A percentile compares a stretch with the other conserved stretches of the same genome.
Evolutionary conservation across 2,888 invertebrate species (phyloP).

Genomic region (Blomia tropicalis): DNA sequence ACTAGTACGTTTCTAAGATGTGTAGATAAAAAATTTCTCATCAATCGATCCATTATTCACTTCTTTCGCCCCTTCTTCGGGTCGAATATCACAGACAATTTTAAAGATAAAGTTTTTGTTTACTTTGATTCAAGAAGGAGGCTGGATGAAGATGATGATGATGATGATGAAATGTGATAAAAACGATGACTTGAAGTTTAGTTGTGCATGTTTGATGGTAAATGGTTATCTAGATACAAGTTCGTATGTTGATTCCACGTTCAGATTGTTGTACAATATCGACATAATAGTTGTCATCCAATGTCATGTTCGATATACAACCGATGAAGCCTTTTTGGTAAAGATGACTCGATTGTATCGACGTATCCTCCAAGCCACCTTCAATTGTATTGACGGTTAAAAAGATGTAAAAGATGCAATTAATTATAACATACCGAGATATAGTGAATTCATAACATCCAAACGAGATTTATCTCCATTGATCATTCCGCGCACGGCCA

Average conservation of each 20-base stretch:
- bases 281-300: conserved; percentile 61
- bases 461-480: conserved; percentile 68
- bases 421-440: conserved; percentile 51
- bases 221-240: conserved; percentile 34
- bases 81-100: no score
- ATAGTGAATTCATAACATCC: conserved; percentile 71
- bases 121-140: not conserved
- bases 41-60: no score
- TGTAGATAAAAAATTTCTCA: no score
- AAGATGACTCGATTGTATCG: conserved; percentile 42
- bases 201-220: no score
- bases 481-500: conserved; percentile 59
- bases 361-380: conserved; percentile 67
- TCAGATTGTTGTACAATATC: conserved; percentile 46
- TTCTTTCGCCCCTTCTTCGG: no score
- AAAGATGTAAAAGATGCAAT: not conserved
- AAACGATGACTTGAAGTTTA: not conserved
- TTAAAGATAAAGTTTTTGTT: no score
- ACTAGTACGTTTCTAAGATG: no score
- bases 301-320: conserved; percentile 63
- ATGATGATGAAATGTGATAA: no score
- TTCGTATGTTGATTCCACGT: conserved; percentile 42
- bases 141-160: no score
- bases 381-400: conserved; percentile 32
- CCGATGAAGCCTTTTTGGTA: conserved; percentile 60